These are phyloP conservation scores for Melipona quadrifasciata DNA, from an alignment of 1,140 invertebrate genomes.

Conservation along the genomic window DNA sequence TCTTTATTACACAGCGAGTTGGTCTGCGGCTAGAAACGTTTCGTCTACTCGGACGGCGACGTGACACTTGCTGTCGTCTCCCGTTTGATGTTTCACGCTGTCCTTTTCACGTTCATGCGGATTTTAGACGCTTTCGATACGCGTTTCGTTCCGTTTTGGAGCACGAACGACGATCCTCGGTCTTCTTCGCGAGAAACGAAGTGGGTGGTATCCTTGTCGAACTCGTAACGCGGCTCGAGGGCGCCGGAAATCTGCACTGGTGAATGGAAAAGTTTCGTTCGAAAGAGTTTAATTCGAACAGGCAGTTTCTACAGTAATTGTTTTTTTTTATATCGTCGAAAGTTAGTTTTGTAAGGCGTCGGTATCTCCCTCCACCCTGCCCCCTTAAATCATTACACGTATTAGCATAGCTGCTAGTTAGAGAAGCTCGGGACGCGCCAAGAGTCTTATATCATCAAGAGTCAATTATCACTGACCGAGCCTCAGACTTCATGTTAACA, in stretches of 20 bases:
- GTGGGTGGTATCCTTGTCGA: background rate
- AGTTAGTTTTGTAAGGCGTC: constrained; percentile 18
- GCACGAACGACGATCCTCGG: too few species aligned
- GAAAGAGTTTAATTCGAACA: background rate
- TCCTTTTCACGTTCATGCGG: background rate
- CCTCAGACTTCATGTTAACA: background rate
- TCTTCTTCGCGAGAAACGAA: background rate
- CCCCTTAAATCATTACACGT: background rate
- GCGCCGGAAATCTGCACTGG: background rate
- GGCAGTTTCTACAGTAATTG: background rate
- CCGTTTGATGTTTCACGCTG: background rate
- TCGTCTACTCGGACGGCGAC: background rate
- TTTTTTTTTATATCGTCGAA: constrained; percentile 15
- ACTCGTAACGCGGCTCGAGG: background rate
- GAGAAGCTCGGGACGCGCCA: constrained; percentile 1
- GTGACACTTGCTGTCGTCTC: background rate
- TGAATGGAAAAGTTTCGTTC: background rate
- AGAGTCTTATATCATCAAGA: constrained; percentile 4
- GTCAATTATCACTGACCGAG: background rate
- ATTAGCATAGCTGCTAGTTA: background rate
- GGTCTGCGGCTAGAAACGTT: background rate
- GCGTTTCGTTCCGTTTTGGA: too few species aligned
- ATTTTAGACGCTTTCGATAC: background rate
- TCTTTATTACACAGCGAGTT: background rate
- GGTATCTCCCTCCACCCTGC: background rate